These are phyloP conservation scores for Oriolus oriolus DNA, from an alignment of 2,113 vertebrate species.

Conservation along the genomic window DNA sequence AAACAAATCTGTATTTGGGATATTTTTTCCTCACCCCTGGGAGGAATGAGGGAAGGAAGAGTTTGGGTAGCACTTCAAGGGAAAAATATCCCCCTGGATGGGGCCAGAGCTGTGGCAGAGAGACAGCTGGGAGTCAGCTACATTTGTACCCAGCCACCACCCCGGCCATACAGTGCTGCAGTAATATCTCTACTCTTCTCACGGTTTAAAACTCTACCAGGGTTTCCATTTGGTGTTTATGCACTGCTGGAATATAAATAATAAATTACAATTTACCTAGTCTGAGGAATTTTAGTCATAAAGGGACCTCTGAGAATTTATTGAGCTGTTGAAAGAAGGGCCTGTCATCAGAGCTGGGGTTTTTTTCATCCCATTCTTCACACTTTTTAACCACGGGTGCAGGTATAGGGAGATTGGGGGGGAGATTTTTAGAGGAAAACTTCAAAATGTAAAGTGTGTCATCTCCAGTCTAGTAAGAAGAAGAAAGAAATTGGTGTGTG, in stretches of 20 bases:
- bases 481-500: neutral
- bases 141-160: neutral
- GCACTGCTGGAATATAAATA: neutral
- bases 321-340: neutral
- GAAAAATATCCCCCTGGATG: neutral
- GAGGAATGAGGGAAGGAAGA: neutral
- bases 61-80: neutral
- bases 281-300: neutral
- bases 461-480: neutral
- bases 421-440: neutral
- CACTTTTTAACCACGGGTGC: neutral
- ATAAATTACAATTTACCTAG: neutral
- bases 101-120: neutral
- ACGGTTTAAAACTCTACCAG: neutral
- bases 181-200: neutral
- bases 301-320: neutral
- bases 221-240: neutral
- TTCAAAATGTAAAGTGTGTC: neutral
- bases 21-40: neutral
- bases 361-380: neutral
- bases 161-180: neutral
- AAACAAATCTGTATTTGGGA: neutral
- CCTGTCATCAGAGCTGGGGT: fast-evolving
- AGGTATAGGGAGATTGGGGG: neutral
- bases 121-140: neutral